These are phyloP conservation scores for Theristus sp. DNA, from an alignment of 2,888 invertebrate genomes.

Conservation along the genomic window DNA sequence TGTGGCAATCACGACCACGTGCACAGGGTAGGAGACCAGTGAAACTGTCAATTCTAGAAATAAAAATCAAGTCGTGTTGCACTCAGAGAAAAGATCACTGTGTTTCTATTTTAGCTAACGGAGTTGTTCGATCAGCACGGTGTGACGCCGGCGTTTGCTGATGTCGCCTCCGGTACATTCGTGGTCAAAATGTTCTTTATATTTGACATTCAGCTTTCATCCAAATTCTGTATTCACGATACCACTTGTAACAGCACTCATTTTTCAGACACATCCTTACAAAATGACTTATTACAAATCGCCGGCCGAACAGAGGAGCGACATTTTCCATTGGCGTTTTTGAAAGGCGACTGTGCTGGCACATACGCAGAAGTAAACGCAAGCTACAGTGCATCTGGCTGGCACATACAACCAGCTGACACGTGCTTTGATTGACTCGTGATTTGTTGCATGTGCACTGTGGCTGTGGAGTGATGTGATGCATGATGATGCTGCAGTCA, in stretches of 20 bases:
- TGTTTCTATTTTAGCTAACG: neutral
- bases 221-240: neutral
- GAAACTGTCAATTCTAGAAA: neutral
- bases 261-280: too few relatives aligned
- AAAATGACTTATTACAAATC: neutral
- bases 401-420: too few relatives aligned
- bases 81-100: neutral
- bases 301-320: neutral
- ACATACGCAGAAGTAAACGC: neutral
- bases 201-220: neutral
- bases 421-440: too few relatives aligned
- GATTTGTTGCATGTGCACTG: too few relatives aligned
- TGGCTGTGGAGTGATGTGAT: too few relatives aligned
- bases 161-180: neutral
- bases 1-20: neutral
- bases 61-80: too few relatives aligned
- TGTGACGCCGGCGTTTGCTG: neutral
- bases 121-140: neutral
- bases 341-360: conserved; percentile 9
- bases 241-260: neutral
- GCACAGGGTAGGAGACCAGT: neutral
- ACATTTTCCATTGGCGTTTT: conserved; percentile 5
- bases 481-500: too few relatives aligned
- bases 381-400: too few relatives aligned
- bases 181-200: neutral